These are phyloP conservation scores for Tiliacea aurago DNA, from an alignment of 2,888 invertebrate genomes.

Conservation along the genomic window DNA sequence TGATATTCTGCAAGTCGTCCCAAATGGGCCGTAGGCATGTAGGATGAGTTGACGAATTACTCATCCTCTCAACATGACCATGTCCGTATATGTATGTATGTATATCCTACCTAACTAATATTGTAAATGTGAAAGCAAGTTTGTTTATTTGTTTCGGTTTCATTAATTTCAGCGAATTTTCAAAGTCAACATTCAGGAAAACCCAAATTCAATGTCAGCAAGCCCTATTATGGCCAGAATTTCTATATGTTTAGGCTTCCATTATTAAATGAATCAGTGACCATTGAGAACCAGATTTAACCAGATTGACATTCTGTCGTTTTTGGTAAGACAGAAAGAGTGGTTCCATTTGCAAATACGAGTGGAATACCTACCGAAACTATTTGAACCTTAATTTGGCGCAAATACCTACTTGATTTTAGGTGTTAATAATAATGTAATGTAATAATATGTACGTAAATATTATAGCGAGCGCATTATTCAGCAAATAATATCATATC, in stretches of 20 bases:
- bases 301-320: not conserved
- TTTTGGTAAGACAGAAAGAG: not conserved
- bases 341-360: not conserved
- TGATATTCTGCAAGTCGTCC: too few species aligned
- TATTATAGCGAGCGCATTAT: not conserved
- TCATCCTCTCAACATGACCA: too few species aligned
- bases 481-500: not conserved
- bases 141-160: too few species aligned
- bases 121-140: too few species aligned
- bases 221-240: not conserved
- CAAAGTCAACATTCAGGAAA: not conserved
- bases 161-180: not conserved
- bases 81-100: too few species aligned
- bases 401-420: not conserved
- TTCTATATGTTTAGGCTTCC: not conserved
- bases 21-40: too few species aligned
- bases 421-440: not conserved
- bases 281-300: not conserved
- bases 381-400: not conserved
- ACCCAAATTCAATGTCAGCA: not conserved
- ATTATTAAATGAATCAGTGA: not conserved
- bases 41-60: too few species aligned
- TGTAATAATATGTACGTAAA: too few species aligned
- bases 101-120: too few species aligned
- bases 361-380: not conserved